These are phyloP conservation scores for Acipenser oxyrinchus DNA, from an alignment of 2,797 vertebrate genomes.

Conservation along the genomic window DNA sequence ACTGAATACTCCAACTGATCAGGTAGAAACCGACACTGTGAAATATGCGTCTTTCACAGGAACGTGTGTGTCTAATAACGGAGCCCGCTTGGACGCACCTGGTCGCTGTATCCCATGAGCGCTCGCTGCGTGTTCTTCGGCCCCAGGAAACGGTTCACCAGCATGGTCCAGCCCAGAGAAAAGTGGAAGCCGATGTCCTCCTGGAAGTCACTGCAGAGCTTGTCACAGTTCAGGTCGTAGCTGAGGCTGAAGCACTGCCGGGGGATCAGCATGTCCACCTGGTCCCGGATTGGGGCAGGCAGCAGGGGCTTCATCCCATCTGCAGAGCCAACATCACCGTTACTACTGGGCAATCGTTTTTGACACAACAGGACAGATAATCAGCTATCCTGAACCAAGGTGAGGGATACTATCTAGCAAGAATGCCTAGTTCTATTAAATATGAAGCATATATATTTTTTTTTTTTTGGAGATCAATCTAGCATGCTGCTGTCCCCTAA, in stretches of 20 bases:
- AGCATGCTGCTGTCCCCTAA: too few species aligned
- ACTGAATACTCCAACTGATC: too few species aligned
- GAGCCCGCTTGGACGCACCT: conserved; percentile 52
- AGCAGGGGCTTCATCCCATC: conserved; percentile 89
- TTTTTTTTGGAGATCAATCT: too few species aligned
- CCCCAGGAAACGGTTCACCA: conserved; percentile 91
- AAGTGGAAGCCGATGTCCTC: conserved; percentile 95
- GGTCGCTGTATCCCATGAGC: conserved; percentile 85
- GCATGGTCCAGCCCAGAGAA: conserved; percentile 94
- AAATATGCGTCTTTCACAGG: not conserved
- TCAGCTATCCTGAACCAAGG: too few species aligned
- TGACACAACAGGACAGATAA: too few species aligned
- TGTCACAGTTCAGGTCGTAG: conserved; percentile 95
- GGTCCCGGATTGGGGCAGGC: conserved; percentile 61
- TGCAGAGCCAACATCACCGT: conserved; percentile 27
- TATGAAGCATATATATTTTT: too few species aligned
- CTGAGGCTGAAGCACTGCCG: conserved; percentile 85
- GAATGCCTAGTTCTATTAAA: too few species aligned
- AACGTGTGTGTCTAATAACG: not conserved
- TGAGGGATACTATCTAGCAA: too few species aligned
- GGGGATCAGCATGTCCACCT: conserved; percentile 77
- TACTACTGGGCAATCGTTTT: too few species aligned
- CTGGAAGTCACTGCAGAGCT: conserved; percentile 91
- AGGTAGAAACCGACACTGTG: too few species aligned
- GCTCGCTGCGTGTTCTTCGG: conserved; percentile 85